phyloP scores from a whole-genome alignment of 2,113 vertebrate genomes.

The Bubo bubo region DNA sequence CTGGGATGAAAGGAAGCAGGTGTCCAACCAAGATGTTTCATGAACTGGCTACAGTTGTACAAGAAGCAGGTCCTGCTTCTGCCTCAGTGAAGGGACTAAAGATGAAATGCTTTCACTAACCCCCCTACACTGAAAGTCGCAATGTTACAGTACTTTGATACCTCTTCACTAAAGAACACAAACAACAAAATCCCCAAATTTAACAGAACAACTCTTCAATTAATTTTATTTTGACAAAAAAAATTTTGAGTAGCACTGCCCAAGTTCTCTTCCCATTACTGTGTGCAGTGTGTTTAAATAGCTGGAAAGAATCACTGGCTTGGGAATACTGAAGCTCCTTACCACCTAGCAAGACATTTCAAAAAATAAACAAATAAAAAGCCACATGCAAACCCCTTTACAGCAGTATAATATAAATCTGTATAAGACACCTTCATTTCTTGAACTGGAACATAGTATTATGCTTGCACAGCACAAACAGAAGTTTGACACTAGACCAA shows the following conservation, averaged over 20 bases:
- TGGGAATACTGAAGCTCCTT: not conserved
- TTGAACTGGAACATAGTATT: not conserved
- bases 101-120: not conserved
- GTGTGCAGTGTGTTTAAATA: not conserved
- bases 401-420: not conserved
- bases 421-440: not conserved
- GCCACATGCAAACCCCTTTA: not conserved
- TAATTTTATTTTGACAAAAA: not conserved
- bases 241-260: not conserved
- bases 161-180: not conserved
- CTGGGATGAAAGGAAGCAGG: not conserved
- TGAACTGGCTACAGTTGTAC: not conserved
- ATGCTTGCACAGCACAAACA: not conserved
- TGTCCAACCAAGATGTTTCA: not conserved
- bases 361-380: not conserved
- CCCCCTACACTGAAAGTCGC: not conserved
- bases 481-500: not conserved
- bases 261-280: not conserved
- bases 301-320: not conserved
- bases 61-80: not conserved
- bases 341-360: not conserved
- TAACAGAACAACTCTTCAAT: not conserved
- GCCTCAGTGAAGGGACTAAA: not conserved
- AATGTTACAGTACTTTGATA: not conserved
- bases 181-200: not conserved